These are phyloP conservation scores for mouse (Mus musculus) DNA, from an alignment of 2,113 vertebrate species.

Conservation along the genomic window GRCm39 chr13:118524501-118525000, in stretches of 20 bases:
- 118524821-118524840: background rate
- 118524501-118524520: background rate
- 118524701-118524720: background rate
- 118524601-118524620: background rate
- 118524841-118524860: background rate
- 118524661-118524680: background rate
- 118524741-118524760: background rate
- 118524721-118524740: background rate
- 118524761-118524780: background rate
- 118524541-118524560: background rate
- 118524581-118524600: conserved; percentile 38
- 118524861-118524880: background rate
- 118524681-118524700: background rate
- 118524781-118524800: background rate
- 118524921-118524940: too few species aligned
- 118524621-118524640: background rate
- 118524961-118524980: too few species aligned
- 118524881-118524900: too few species aligned
- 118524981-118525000: too few species aligned
- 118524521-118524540: background rate
- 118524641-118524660: background rate
- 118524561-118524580: background rate
- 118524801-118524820: background rate
- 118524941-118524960: too few species aligned
- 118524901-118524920: too few species aligned